These are phyloP conservation scores for Eumacrocentrus americanus DNA, from an alignment of 2,888 invertebrate genomes.

Conservation along the genomic window DNA sequence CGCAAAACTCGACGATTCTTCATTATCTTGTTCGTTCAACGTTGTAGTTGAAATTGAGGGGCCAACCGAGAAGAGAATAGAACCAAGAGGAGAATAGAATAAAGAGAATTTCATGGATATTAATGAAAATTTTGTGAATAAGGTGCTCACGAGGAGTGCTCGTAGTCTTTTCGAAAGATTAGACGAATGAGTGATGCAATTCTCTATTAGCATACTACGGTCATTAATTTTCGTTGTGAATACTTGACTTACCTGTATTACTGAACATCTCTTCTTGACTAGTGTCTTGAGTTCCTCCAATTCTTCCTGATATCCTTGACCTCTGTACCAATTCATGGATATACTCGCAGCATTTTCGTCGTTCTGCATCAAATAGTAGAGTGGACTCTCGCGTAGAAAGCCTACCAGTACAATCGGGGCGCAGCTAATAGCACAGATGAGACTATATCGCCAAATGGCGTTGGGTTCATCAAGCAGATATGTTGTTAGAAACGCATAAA, in stretches of 20 bases:
- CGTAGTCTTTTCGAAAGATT: too few relatives aligned
- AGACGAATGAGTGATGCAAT: too few relatives aligned
- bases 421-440: conserved; percentile 46
- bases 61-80: too few relatives aligned
- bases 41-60: neutral
- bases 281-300: conserved; percentile 42
- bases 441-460: conserved; percentile 44
- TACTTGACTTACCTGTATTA: conserved; percentile 40
- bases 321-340: conserved; percentile 46
- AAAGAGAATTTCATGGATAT: too few relatives aligned
- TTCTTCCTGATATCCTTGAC: conserved; percentile 39
- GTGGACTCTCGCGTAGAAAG: conserved; percentile 48
- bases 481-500: conserved; percentile 47
- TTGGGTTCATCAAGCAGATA: conserved; percentile 28
- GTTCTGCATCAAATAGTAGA: conserved; percentile 41
- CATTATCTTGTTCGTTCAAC: conserved; percentile 30
- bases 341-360: conserved; percentile 42
- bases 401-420: conserved; percentile 40
- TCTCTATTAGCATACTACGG: too few relatives aligned
- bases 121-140: too few relatives aligned
- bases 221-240: too few relatives aligned
- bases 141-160: too few relatives aligned
- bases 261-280: conserved; percentile 26
- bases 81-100: too few relatives aligned
- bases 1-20: conserved; percentile 41